A percentile compares a stretch with the other conserved stretches of the same genome.
These are phyloP conservation scores for Pagetopsis macropterus DNA, from an alignment of 2,797 vertebrate genomes.

Conservation along the genomic window DNA sequence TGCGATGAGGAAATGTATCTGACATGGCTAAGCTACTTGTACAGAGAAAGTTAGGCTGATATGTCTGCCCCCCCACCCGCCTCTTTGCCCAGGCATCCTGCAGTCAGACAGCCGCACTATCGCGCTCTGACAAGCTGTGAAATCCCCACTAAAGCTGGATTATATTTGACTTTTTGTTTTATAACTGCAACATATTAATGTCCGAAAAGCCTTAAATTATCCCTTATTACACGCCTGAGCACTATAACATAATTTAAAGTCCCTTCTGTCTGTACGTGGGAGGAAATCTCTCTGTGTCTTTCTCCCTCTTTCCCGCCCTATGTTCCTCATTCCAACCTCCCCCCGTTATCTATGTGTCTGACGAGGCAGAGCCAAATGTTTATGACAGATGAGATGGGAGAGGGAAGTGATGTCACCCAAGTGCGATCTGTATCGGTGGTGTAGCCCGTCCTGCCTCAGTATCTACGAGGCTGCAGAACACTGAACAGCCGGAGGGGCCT, in stretches of 20 bases:
- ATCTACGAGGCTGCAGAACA: slow-evolving; percentile 68
- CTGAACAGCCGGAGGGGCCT: slow-evolving; percentile 58
- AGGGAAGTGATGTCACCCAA: slow-evolving; percentile 83
- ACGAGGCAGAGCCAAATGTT: slow-evolving; percentile 81
- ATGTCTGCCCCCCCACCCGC: slow-evolving; percentile 2
- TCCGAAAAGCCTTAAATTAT: slow-evolving; percentile 75
- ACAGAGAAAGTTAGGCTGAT: slow-evolving; percentile 48
- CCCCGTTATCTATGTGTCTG: slow-evolving; percentile 66
- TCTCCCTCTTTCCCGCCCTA: slow-evolving; percentile 49
- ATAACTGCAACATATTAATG: slow-evolving; percentile 59
- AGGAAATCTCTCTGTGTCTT: slow-evolving; percentile 50
- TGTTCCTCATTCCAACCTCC: slow-evolving; percentile 52
- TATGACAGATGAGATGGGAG: slow-evolving; percentile 81
- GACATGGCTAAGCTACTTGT: slow-evolving; percentile 51
- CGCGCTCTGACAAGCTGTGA: slow-evolving; percentile 56
- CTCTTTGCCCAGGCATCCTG: slow-evolving; percentile 15
- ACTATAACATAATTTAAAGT: slow-evolving; percentile 67
- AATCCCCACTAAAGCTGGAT: slow-evolving; percentile 55
- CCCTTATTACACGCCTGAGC: slow-evolving; percentile 65
- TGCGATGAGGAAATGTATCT: slow-evolving; percentile 61
- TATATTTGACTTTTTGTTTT: slow-evolving; percentile 63
- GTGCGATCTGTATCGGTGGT: slow-evolving; percentile 75
- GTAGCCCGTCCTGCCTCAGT: slow-evolving; percentile 72
- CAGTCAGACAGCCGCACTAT: slow-evolving; percentile 46
- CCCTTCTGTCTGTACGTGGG: slow-evolving; percentile 64